phyloP scores from a whole-genome alignment of 2,797 vertebrate species.

The Bovichtus variegatus region DNA sequence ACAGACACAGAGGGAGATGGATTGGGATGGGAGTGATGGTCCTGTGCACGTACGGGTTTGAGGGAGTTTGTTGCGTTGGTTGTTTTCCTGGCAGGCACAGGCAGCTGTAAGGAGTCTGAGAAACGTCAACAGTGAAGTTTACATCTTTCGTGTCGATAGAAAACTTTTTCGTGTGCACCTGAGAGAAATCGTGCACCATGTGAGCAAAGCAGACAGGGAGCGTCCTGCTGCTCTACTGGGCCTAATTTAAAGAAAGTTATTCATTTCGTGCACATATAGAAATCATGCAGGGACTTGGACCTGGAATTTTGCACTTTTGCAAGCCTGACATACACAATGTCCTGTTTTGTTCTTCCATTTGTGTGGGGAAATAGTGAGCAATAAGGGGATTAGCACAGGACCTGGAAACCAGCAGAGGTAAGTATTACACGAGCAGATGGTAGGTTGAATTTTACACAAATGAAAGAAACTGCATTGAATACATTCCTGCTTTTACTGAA shows the following conservation, averaged over 20 bases:
- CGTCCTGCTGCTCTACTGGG: neutral
- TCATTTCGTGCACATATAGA: neutral
- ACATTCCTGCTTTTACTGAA: neutral
- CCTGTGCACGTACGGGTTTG: slow-evolving; percentile 19
- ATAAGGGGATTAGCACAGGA: neutral
- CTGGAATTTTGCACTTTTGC: neutral
- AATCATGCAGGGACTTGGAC: neutral
- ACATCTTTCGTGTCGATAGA: neutral
- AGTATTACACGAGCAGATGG: slow-evolving; percentile 1
- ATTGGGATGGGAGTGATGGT: slow-evolving; percentile 45
- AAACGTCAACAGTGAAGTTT: neutral
- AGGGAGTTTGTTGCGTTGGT: slow-evolving; percentile 2
- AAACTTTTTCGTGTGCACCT: slow-evolving; percentile 24
- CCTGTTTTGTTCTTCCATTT: neutral
- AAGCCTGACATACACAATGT: neutral
- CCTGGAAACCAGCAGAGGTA: slow-evolving; percentile 32
- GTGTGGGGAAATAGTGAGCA: slow-evolving; percentile 3
- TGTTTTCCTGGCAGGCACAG: slow-evolving; percentile 72
- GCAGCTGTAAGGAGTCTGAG: slow-evolving; percentile 7
- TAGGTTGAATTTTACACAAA: slow-evolving; percentile 6
- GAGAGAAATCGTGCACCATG: slow-evolving; percentile 3
- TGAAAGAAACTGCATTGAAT: neutral
- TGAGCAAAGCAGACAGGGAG: slow-evolving; percentile 14
- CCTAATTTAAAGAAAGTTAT: neutral
- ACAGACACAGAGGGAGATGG: slow-evolving; percentile 61